Conservation (phyloP, 1,140 invertebrate species). For the Hestina assimilis region DNA sequence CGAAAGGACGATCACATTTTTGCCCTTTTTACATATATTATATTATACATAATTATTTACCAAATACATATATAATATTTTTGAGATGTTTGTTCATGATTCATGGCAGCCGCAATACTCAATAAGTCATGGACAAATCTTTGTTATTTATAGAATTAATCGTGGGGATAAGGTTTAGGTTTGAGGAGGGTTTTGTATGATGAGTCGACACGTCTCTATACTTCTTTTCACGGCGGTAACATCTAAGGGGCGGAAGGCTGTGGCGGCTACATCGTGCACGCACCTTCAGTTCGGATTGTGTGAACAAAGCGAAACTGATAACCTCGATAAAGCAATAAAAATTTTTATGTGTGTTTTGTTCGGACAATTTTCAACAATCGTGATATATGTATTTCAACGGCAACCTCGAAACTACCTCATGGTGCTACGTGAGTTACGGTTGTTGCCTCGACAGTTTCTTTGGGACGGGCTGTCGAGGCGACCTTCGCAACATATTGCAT, state of each 20-base stretch:
- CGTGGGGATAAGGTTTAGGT: not conserved
- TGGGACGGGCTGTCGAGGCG: not conserved
- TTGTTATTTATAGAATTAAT: constrained; percentile 5
- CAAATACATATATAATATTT: constrained; percentile 16
- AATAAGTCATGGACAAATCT: constrained; percentile 8
- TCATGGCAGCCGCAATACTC: constrained; percentile 13
- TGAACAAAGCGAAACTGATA: constrained; percentile 14
- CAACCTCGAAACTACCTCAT: constrained; percentile 33
- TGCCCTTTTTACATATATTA: constrained; percentile 2
- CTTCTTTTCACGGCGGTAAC: not conserved
- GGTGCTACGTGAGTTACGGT: constrained; percentile 8
- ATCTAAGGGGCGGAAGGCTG: not conserved
- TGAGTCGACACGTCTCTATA: not conserved
- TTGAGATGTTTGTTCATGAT: constrained; percentile 21
- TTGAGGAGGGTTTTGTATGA: not conserved
- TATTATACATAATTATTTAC: constrained; percentile 20
- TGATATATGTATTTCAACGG: constrained; percentile 5
- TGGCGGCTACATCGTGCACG: not conserved
- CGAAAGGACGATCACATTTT: constrained; percentile 7
- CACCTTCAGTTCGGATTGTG: not conserved
- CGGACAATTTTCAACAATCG: not conserved
- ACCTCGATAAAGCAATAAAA: constrained; percentile 27
- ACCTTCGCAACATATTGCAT: not conserved
- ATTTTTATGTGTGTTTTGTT: constrained; percentile 20
- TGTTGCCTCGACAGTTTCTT: no score